Base-by-base conservation (phyloP, 2,888 invertebrate species). In the Pharmacophagus antenor region DNA sequence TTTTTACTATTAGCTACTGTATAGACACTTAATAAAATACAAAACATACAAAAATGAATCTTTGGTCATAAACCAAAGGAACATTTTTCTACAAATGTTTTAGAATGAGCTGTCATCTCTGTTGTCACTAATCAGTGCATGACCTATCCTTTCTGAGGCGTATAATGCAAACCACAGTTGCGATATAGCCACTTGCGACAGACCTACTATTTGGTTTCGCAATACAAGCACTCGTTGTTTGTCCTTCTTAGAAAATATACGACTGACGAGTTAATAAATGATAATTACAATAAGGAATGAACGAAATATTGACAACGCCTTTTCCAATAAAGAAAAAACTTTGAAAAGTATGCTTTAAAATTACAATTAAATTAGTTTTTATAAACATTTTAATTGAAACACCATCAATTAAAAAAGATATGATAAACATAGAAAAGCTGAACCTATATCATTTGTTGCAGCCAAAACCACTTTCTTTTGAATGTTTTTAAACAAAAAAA, bases 121-220 rank as follows among this genome's bases (percentile, higher is more conserved):
- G 49, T 55, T 44, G 49, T 54, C 44, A 59, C 17, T 58, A 53
- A 77, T 72, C 73, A 77, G 77, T 70, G 76, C 76, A 70, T 77
- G 76, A 73, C 76, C 68, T 73, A 70, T 70, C 65, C 70, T 65
- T 62, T 62, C 62, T 48, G 59, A 66, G 62, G 52, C 41, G 48
- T 52, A 63, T 55, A 61, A 57, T 60, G 61, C 53, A 62, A 58
- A 53, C 37, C 23, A 17, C 53, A 44, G 54, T 56, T 52, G 31
- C 60, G 61, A 27, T 63, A 63, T 64, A 58, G 60, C 48, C 58
- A 44, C 23, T 63, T 65, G 60, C 62, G 53, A 64, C 62, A 62
- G 46, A 52, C 27, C 15, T 41, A 18, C 46, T 37, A 49, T 44
- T 50, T 21, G 8, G 49, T 64, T 64, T 58, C 53, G 47, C 54